These are phyloP conservation scores for Ageneiosus marmoratus DNA, from an alignment of 2,113 vertebrate genomes.

Conservation along the genomic window DNA sequence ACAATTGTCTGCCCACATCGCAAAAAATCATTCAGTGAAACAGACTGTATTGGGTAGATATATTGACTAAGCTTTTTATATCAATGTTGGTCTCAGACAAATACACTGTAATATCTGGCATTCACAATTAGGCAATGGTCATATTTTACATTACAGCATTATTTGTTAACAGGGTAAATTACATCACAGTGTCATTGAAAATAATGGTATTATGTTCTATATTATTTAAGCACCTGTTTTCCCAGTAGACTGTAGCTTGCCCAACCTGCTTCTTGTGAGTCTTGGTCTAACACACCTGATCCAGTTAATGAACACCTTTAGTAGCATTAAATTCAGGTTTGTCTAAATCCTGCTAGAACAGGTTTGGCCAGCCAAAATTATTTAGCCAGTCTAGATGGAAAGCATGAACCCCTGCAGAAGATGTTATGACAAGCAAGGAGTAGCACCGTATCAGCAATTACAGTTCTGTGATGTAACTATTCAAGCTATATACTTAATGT, in stretches of 20 bases:
- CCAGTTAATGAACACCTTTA: constrained; percentile 16
- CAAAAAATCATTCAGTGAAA: background rate
- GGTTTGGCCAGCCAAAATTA: background rate
- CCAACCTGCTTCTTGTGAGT: constrained; percentile 4
- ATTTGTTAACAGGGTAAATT: background rate
- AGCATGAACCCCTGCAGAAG: background rate
- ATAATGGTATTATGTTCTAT: background rate
- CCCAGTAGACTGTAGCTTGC: background rate
- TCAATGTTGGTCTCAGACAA: background rate
- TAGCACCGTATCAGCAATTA: background rate
- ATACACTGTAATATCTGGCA: background rate
- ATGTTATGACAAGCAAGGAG: too few species aligned
- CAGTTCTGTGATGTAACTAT: background rate
- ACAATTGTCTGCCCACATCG: background rate
- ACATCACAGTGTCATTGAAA: background rate
- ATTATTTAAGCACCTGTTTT: background rate
- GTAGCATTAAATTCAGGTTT: constrained; percentile 6
- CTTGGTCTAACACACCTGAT: constrained; percentile 1
- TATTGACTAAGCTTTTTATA: background rate
- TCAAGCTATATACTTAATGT: background rate
- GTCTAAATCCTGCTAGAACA: background rate
- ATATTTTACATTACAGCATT: background rate
- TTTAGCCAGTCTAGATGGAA: background rate
- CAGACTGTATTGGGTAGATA: background rate
- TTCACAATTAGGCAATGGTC: background rate